Percentiles rank a stretch among this genome's conserved stretches.
phyloP scores from a whole-genome alignment of 2,797 vertebrate genomes.

The Prionace glauca region DNA sequence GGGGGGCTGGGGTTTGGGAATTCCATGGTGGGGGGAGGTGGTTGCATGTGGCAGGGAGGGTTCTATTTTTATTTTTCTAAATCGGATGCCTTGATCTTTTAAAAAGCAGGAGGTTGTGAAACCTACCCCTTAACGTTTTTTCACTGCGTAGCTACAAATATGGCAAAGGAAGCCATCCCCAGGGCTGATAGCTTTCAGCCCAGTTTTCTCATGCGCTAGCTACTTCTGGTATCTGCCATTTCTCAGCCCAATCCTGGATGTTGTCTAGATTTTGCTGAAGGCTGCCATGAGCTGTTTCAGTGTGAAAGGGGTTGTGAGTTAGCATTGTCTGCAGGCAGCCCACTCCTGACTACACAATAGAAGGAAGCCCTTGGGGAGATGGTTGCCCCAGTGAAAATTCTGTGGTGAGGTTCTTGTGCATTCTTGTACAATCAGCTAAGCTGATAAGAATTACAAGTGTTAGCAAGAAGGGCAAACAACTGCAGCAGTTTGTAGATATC shows the following conservation, averaged over 20 bases:
- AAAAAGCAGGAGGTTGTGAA: too few relatives aligned
- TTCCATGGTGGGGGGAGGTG: too few relatives aligned
- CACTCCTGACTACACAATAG: not conserved
- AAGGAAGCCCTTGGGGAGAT: not conserved
- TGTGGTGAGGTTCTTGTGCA: not conserved
- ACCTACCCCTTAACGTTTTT: too few relatives aligned
- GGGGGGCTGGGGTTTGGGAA: too few relatives aligned
- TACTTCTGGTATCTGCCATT: not conserved
- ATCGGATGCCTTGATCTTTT: too few relatives aligned
- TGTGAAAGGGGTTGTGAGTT: not conserved
- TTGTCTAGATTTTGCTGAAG: not conserved
- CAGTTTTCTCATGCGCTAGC: too few relatives aligned
- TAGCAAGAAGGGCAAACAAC: not conserved
- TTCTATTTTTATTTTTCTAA: too few relatives aligned
- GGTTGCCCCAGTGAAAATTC: too few relatives aligned
- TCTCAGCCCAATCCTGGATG: not conserved
- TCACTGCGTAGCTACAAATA: too few relatives aligned
- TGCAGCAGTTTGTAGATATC: not conserved
- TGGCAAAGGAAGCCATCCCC: too few relatives aligned
- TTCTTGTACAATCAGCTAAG: not conserved
- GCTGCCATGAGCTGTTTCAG: not conserved
- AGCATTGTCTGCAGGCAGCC: not conserved
- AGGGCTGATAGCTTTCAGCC: too few relatives aligned
- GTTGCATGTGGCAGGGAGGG: too few relatives aligned
- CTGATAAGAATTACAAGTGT: not conserved